Conservation (phyloP, 2,113 vertebrate genomes). For the Chamaetylas fuelleborni region DNA sequence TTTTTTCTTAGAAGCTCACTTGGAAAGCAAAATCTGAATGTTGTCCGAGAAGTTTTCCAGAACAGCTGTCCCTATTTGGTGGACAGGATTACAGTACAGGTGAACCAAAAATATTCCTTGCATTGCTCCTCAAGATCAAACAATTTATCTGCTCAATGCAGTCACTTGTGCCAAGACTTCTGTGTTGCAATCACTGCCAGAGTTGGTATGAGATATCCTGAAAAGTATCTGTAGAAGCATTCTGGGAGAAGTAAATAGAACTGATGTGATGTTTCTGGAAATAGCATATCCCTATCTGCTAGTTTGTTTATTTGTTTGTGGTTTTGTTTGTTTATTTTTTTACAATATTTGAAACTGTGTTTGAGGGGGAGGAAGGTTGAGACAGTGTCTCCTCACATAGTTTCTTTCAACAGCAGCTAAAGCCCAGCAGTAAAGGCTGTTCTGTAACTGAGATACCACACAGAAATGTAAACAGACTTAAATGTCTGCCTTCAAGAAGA, state of each 20-base stretch:
- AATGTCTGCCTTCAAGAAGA: not conserved
- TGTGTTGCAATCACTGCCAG: accelerated
- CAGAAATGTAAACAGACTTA: not conserved
- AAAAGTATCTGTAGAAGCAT: slow-evolving; percentile 6
- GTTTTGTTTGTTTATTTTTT: slow-evolving; percentile 15
- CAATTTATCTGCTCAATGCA: not conserved
- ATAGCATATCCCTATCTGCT: not conserved
- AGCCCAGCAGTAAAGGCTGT: not conserved
- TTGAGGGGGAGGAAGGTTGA: not conserved
- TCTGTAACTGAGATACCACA: slow-evolving; percentile 23
- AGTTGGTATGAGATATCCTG: not conserved
- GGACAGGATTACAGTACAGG: not conserved
- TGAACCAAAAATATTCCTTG: not conserved
- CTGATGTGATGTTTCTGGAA: not conserved
- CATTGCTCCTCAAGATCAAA: not conserved
- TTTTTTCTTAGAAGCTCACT: not conserved
- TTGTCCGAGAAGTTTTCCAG: not conserved
- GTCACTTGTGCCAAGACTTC: not conserved
- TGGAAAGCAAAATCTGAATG: not conserved
- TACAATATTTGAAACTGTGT: not conserved
- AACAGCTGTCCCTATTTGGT: not conserved
- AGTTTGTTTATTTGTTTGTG: not conserved
- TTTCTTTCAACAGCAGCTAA: slow-evolving; percentile 3
- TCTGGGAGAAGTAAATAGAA: not conserved
- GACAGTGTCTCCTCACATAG: not conserved